Evolutionary conservation across 2,888 invertebrate genomes (phyloP), one percentile per base, ranked within the genome.

Genomic region (Drosophila subquinaria): DNA sequence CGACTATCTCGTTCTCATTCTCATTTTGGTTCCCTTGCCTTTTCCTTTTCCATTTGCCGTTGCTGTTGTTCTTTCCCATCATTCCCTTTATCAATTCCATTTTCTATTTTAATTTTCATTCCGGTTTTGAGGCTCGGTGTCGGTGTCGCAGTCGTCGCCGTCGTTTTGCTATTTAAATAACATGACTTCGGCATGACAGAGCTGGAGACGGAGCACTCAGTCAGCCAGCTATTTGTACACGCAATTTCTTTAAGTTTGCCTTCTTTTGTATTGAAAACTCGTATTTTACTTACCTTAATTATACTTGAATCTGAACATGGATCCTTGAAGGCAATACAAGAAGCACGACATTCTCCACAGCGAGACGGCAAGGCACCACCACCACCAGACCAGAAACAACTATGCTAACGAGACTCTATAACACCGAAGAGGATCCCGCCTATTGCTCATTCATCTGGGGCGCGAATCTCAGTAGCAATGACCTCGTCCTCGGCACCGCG

Each of bases 401-500:
- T 86, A 93, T 93, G 93, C 88, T 92, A 90, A 92, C 92, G 76
- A 88, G 90, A 81, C 90, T 93, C 38, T 92, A 92, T 74, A 90
- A 92, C 74, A 89, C 92, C 75, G 92, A 91, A 75, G 92, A 92
- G 87, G 92, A 92, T 85, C 91, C 92, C 73, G 89, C 86, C 79
- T 90, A 92, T 76, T 93, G 93, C 86, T 91, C 92, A 72, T 90
- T 91, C 82, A 89, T 92, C 76, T 92, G 92, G 92, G 92, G 92
- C 69, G 59, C 83, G 35, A 92, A 93, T 82, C 76, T 90, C 2
- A 79, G 57, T 68, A 56, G 47, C 71, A 69, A 62, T 65, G 71
- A 73, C 33, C 63, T 71, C 15, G 69, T 60, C 36, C 33, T 72
- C 13, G 40, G 60, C 60, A 47, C 62, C 53, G 5, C 62, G 2